Evolutionary conservation across 2,888 invertebrate genomes (phyloP).

Genomic region (Epinotia nisella): DNA sequence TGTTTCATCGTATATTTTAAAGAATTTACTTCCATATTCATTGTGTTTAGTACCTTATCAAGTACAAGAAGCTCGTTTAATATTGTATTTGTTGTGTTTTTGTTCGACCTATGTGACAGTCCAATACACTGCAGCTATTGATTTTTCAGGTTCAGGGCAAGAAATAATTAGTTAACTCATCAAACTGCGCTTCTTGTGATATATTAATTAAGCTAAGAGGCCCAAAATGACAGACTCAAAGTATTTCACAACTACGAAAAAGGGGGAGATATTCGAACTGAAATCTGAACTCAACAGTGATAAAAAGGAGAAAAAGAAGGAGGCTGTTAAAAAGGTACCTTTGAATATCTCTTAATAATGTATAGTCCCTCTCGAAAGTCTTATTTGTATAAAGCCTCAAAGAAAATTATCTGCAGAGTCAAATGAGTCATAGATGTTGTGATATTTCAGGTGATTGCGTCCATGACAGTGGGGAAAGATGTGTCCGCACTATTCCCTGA

Average conservation of each 20-base stretch:
- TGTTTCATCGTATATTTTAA: slow-evolving; percentile 11
- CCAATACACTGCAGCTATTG: slow-evolving; percentile 54
- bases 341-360: neutral
- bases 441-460: slow-evolving; percentile 94
- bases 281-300: slow-evolving; percentile 99
- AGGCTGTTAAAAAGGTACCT: slow-evolving; percentile 98
- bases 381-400: too few species aligned
- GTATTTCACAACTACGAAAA: slow-evolving; percentile 99
- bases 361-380: neutral
- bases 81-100: neutral
- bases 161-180: slow-evolving; percentile 48
- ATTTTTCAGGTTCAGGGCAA: slow-evolving; percentile 59
- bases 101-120: slow-evolving; percentile 2
- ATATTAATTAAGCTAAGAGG: slow-evolving; percentile 35
- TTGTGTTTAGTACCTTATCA: neutral
- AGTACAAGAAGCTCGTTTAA: neutral
- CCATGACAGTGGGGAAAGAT: slow-evolving; percentile 99
- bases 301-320: slow-evolving; percentile 99
- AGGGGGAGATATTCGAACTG: slow-evolving; percentile 99
- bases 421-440: slow-evolving; percentile 14
- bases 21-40: neutral
- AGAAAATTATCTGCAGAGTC: neutral
- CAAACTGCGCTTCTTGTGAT: slow-evolving; percentile 18
- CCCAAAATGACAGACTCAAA: slow-evolving; percentile 98
- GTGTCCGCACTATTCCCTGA: slow-evolving; percentile 99